Base-by-base conservation (phyloP, 1,140 invertebrate species). In the Leguminivora glycinivorella region DNA sequence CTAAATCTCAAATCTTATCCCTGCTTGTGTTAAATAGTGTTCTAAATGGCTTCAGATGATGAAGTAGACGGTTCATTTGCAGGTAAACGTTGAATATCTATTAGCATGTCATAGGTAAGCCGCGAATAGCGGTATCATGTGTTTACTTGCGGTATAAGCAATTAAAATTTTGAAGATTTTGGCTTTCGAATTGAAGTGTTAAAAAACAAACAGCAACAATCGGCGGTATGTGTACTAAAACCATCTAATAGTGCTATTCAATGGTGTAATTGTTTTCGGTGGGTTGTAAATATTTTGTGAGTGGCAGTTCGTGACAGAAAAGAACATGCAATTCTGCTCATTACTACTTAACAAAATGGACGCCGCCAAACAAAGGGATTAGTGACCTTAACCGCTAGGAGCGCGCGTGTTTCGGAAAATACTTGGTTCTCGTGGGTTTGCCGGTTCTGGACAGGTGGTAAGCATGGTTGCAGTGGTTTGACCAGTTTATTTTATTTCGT, bases 1-100 rank as follows among this genome's bases (percentile, higher is more conserved):
- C 78, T 81, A 86, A 90, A 86, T 85, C 76, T 79, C 81, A 80
- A 68, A 84, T 83, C 78, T 83, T 72, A 79, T 73, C 79, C 67
- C 78, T 75, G 71, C 73, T 87, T 87, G 84, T 89, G 80, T 81
- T 82, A 81, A 82, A 84, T 82, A 82, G 81, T 87, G 75, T 78
- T 85, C 78, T 87, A 85, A 88, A 96, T 96, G 95, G 95, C 95
- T 83, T 96, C 95, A 72, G 95, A 96, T 83, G 95, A 96, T 79
- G 95, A 95, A 92, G 93, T 95, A 80, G 95, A 96, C 81, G 95
- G 95, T 82, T 95, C 93, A 87, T 95, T 94, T 85, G 95, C 94
- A 93, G 95, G 95, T 96, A 93, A 95, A 94, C 89, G 83, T 76
- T 82, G 69, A 83, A 83, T 85, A 68, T 89, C 83, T 72, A 83